Evolutionary conservation across 2,797 vertebrate species (phyloP).

Genomic region (Crax fasciolata): DNA sequence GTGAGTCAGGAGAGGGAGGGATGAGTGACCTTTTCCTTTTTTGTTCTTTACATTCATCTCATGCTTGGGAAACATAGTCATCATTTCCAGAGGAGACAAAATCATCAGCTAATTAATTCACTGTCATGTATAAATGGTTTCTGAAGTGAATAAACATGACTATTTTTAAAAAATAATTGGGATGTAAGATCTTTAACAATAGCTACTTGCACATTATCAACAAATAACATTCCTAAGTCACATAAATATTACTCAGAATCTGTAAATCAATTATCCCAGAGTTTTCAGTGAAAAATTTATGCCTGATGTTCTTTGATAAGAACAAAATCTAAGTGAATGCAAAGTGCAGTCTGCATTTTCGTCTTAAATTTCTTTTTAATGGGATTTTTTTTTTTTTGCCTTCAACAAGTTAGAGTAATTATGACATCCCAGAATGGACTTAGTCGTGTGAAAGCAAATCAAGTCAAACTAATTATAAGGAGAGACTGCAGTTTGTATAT

Average conservation of each 20-base stretch:
- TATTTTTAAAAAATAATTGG: neutral
- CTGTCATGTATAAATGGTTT: neutral
- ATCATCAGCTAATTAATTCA: neutral
- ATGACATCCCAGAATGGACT: neutral
- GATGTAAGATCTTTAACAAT: neutral
- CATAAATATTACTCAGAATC: neutral
- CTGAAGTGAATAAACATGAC: neutral
- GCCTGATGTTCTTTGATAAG: neutral
- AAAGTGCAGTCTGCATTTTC: neutral
- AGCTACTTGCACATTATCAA: neutral
- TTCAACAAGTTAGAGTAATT: neutral
- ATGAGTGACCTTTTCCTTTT: slow-evolving; percentile 52
- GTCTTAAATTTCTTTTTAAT: neutral
- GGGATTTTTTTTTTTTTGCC: neutral
- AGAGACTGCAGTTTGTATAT: neutral
- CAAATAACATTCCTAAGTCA: neutral
- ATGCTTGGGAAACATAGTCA: neutral
- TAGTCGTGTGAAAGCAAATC: neutral
- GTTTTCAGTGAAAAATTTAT: neutral
- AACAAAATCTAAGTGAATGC: neutral
- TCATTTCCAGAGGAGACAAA: slow-evolving; percentile 13
- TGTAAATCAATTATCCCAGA: neutral
- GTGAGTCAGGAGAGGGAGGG: slow-evolving; percentile 17
- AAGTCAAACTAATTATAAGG: neutral
- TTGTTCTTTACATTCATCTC: neutral